Evolutionary conservation across 2,797 vertebrate genomes (phyloP), one percentile per base, ranked within the genome.

Genomic region (Gymnocypris eckloni): DNA sequence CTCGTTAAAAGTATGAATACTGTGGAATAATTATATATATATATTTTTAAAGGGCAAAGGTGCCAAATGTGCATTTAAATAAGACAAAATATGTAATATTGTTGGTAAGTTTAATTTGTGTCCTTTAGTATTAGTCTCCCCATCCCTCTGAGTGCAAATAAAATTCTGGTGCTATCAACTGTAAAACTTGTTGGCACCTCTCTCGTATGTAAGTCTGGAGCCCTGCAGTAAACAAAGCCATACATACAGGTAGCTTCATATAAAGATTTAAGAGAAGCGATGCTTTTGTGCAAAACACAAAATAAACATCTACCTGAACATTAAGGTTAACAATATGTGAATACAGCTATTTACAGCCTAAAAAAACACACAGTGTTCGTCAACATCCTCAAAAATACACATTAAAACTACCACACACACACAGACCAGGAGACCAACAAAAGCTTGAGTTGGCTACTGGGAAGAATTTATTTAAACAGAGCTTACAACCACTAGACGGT

Each of bases 401-500:
- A 84, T 56, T 70, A 69, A 16, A 56, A 39, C 56, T 81, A 87
- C 66, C 64, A 66, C 64, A 56, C 20, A 56, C 18, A n/a, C 28
- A 25, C 77, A 77, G 88, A 61, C 82, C 72, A 79, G 43, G 66
- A 67, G 85, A 86, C 82, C 77, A 78, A 81, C 86, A 76, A 85
- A 79, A 41, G 83, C 89, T 86, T 87, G 72, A 86, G 70, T 88
- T 91, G 89, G 87, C 86, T 87, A 45, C 87, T 87, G 82, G 78
- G 69, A 81, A 52, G 56, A 69, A 80, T 50, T 39, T 59, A 70
- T 91, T 90, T 89, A 76, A 85, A 83, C 70, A 86, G 67, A 61
- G 88, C 90, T 92, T 92, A 90, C 89, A 41, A 89, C 83, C 90
- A 87, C 82, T 82, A 80, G 71, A 79, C 87, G 91, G 80, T 89